Conservation (phyloP, 1,140 invertebrate genomes). For the Cydia amplana region DNA sequence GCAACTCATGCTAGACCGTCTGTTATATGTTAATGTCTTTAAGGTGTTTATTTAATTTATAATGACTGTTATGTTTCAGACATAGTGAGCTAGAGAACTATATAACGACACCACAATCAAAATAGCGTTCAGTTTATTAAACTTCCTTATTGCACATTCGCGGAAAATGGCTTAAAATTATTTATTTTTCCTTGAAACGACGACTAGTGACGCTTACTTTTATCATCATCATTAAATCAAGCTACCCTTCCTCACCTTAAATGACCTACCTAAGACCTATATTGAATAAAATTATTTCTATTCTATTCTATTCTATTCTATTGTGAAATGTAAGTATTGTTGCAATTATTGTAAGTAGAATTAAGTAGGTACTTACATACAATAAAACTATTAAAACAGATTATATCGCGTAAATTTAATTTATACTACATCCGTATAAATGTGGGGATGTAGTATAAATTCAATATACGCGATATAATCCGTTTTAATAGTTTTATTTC, state of each 20-base stretch:
- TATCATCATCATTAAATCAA: conserved; percentile 13
- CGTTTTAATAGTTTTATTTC: no score
- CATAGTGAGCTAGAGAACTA: conserved; percentile 19
- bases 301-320: no score
- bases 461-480: no score
- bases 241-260: not conserved
- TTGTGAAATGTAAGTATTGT: not conserved
- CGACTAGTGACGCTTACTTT: not conserved
- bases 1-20: no score
- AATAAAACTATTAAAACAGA: no score
- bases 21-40: conserved; percentile 19
- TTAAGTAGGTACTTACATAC: no score
- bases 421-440: no score
- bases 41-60: conserved; percentile 31
- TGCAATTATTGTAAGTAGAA: no score
- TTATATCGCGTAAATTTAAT: no score
- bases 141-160: conserved; percentile 19
- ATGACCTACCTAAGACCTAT: no score
- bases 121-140: conserved; percentile 4
- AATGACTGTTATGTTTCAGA: not conserved
- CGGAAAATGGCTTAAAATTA: not conserved
- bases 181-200: conserved; percentile 16
- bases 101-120: not conserved
- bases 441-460: no score
- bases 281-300: no score